Conservation (phyloP, 2,797 vertebrate genomes). For the Coregonus suidteri region DNA sequence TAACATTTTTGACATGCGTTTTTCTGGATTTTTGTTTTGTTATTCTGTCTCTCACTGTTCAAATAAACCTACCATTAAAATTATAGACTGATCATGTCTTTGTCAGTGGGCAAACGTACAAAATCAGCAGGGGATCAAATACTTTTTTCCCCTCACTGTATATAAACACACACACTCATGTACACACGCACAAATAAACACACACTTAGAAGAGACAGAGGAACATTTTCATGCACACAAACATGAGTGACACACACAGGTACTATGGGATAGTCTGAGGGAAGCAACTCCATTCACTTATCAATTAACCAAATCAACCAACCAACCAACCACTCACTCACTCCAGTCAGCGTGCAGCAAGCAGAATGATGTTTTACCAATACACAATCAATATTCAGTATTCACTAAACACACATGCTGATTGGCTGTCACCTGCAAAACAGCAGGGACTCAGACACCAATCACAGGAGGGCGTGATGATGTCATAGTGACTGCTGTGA, state of each 20-base stretch:
- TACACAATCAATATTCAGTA: not conserved
- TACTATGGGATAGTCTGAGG: slow-evolving; percentile 14
- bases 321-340: not conserved
- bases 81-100: too few relatives aligned
- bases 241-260: not conserved
- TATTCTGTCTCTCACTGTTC: too few relatives aligned
- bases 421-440: slow-evolving; percentile 29
- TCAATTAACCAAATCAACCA: not conserved
- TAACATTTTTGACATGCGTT: too few relatives aligned
- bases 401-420: slow-evolving; percentile 33
- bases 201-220: slow-evolving; percentile 15
- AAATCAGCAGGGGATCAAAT: too few relatives aligned
- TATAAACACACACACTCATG: not conserved
- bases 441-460: slow-evolving; percentile 11
- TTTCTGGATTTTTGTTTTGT: too few relatives aligned
- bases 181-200: slow-evolving; percentile 19
- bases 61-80: too few relatives aligned
- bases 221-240: not conserved
- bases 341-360: slow-evolving; percentile 18
- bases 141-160: not conserved
- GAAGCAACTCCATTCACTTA: not conserved
- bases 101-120: too few relatives aligned
- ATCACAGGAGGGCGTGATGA: not conserved
- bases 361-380: not conserved
- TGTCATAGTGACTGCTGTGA: slow-evolving; percentile 11